phyloP scores from a whole-genome alignment of 2,888 invertebrate genomes.

The Hipparchia sbordonii region DNA sequence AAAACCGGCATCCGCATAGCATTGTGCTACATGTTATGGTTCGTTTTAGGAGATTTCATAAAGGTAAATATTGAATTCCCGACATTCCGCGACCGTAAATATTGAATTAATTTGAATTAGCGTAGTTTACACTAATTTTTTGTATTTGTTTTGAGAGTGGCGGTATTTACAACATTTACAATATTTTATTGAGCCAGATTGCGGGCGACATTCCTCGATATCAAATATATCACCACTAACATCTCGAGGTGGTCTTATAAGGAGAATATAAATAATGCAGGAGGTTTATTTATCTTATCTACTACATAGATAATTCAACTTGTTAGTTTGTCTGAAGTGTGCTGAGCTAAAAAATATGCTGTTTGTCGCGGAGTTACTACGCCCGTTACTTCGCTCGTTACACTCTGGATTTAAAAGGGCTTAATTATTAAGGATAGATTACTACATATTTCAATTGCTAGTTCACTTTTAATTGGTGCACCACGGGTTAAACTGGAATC shows the following conservation, averaged over 20 bases:
- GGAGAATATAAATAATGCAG: constrained; percentile 38
- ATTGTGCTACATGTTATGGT: background rate
- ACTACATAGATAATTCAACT: constrained; percentile 20
- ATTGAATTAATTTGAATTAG: constrained; percentile 25
- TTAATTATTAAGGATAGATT: constrained; percentile 1
- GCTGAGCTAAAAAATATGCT: constrained; percentile 11
- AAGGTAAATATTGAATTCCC: constrained; percentile 12
- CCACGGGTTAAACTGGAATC: background rate
- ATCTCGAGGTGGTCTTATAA: constrained; percentile 27
- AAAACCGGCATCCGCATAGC: constrained; percentile 18
- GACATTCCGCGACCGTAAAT: constrained; percentile 7
- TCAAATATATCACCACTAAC: constrained; percentile 29
- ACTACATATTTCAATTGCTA: background rate
- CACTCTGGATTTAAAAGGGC: background rate
- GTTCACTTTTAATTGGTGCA: background rate
- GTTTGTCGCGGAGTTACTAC: background rate
- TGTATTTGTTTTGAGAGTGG: constrained; percentile 4
- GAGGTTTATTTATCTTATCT: constrained; percentile 27
- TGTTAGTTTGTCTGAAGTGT: constrained; percentile 16
- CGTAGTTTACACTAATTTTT: constrained; percentile 1
- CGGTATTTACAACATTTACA: constrained; percentile 22
- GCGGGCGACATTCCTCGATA: constrained; percentile 29
- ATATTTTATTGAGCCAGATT: constrained; percentile 25
- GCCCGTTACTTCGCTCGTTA: background rate
- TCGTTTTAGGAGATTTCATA: constrained; percentile 13